A percentile compares a stretch with the other conserved stretches of the same genome.
Evolutionary conservation across 2,797 vertebrate species (phyloP).

Genomic region (Anableps anableps): DNA sequence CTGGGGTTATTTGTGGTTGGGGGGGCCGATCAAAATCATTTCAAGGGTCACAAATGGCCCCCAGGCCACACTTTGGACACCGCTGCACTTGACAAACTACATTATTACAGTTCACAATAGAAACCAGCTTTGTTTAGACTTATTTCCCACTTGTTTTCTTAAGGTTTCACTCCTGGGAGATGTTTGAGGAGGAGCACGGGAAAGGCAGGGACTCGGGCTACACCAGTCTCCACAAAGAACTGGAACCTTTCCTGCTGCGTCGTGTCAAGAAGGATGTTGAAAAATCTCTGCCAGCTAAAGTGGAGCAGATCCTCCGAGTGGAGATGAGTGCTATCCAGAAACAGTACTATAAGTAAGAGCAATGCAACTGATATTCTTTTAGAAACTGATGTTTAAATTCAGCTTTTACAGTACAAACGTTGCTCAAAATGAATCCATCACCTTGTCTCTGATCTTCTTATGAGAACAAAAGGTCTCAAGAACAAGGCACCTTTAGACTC

Average conservation of each 20-base stretch:
- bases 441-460: too few species aligned
- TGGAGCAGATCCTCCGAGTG: constrained; percentile 97
- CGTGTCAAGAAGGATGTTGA: constrained; percentile 99
- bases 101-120: neutral
- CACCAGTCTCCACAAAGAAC: constrained; percentile 96
- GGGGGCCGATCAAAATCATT: too few species aligned
- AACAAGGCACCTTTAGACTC: constrained; percentile 92
- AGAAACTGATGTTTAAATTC: neutral
- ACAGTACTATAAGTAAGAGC: constrained; percentile 85
- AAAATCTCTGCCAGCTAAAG: constrained; percentile 98
- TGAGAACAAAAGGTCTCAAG: too few species aligned
- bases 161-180: constrained; percentile 98
- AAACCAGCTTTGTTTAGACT: neutral
- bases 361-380: neutral
- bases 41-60: too few species aligned
- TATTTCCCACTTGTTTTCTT: constrained; percentile 15
- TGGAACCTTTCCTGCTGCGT: constrained; percentile 95
- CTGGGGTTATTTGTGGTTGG: too few species aligned
- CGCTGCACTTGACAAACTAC: neutral
- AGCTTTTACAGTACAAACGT: neutral
- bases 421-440: too few species aligned
- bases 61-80: too few species aligned
- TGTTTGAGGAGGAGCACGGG: constrained; percentile 97
- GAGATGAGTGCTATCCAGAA: constrained; percentile 99
- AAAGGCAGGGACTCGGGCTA: constrained; percentile 97